Base-by-base conservation (phyloP, 2,113 vertebrate species). In the Alouatta palliata region DNA sequence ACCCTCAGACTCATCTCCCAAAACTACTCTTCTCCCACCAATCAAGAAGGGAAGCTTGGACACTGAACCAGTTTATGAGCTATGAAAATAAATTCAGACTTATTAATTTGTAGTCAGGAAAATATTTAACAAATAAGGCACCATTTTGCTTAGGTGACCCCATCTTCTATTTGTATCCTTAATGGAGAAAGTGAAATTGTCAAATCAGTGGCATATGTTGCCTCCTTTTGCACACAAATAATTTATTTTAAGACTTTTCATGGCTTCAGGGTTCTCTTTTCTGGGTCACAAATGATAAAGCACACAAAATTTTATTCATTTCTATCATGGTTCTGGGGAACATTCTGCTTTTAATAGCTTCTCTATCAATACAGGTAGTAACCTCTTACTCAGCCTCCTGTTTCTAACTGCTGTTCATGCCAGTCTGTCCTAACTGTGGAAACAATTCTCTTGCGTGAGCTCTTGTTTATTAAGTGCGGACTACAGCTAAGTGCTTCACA, bases 281-380 rank as follows among this genome's bases (percentile, higher is more conserved):
- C 93, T 96, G 95, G 87, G 93, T 97, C 97, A 96, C 91, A 97
- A 97, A 97, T 94, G 93, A 91, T 96, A 97, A 97, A 96, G 49
- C 3, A 1, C 68, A 90, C 75, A 91, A 91, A 97, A 96, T 97
- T 97, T 92, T 97, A 97, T 97, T 97, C 95, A 96, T 95, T 97
- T 96, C 95, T 96, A 70, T 95, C 82, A 91, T 91, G 81, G 75
- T 96, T 75, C 86, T 97, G 37, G 45, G 89, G 79, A 91, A 91
- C 70, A 91, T 90, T 97, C 91, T 85, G 80, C 82, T 96, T 97
- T 94, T 93, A 95, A 96, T 96, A 96, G 64, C 73, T 76, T 95
- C 82, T 96, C 94, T 95, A 64, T 93, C 91, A 95, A 84, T 92
- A 96, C 54, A 71, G 81, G 85, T 92, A 94, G 92, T 88, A 97